Base-by-base conservation (phyloP, 1,140 invertebrate genomes). In the Panagrolaimus sp. region DNA sequence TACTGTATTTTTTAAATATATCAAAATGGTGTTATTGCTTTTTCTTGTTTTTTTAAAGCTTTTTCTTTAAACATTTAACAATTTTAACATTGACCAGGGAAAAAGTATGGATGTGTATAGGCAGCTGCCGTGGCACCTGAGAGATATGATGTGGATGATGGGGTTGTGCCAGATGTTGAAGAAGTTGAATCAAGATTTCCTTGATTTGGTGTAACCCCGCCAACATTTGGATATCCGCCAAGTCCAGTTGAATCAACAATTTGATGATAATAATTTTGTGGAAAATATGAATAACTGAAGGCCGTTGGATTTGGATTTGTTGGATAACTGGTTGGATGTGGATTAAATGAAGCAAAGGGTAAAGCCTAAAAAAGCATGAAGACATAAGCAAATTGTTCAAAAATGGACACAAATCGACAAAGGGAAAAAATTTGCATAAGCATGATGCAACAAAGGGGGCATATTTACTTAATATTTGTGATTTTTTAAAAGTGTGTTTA, bases 61-160 rank as follows among this genome's bases (percentile, higher is more conserved):
- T 38, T 38, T 38, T 38, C 32, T 38, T 38, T 7, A 4, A 38
- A 38, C 2, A 38, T 38, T 2, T n/a, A n/a, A n/a, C n/a, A 7
- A 38, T 2, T 38, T 58, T 58, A 58, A 58, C 52, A 58, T 26
- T 58, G 52, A 28, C 52, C 52, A 58, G 21, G 21, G n/a, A 58
- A 58, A 58, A 58, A 58, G 52, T 58, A 58, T 28, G 52, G 52
- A 21, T 58, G 15, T 24, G 21, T 28, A 21, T 58, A 58, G 17
- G 52, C 21, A n/a, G 52, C 52, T 28, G 52, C n/a, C 2, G 32
- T 7, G 7, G 32, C 32, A 4, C 2, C 32, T 4, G 2, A 2
- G 7, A 4, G 32, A 38, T 4, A 7, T 2, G 32, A 38, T 38
- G 32, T 38, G 7, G 2, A 38, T 38, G 32, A 38, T 38, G 32